A percentile compares a stretch with the other conserved stretches of the same genome.
Evolutionary conservation across 2,113 vertebrate genomes (phyloP).

Genomic region (Taurulus bubalis): DNA sequence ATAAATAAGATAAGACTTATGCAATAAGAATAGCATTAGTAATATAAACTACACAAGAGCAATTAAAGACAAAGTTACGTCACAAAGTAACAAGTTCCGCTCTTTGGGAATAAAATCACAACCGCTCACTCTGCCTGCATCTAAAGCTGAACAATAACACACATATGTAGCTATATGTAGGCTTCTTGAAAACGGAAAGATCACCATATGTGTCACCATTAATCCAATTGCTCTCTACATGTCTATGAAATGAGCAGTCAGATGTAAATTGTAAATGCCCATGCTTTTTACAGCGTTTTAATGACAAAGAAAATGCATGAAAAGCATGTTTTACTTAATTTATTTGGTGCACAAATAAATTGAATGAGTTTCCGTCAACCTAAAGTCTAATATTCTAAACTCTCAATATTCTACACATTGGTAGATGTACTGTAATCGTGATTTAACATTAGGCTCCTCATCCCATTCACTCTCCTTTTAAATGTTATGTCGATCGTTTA

Average conservation of each 20-base stretch:
- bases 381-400: neutral
- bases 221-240: conserved; percentile 12
- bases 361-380: neutral
- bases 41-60: neutral
- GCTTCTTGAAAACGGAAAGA: conserved; percentile 1
- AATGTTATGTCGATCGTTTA: neutral
- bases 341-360: neutral
- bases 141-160: neutral
- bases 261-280: conserved; percentile 6
- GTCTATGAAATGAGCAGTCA: conserved; percentile 3
- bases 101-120: conserved; percentile 3
- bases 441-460: neutral
- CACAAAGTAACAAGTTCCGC: neutral
- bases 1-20: neutral
- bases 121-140: neutral
- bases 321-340: neutral
- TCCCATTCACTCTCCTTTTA: neutral
- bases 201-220: conserved; percentile 17
- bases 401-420: too few relatives aligned
- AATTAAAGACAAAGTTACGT: neutral
- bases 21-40: neutral
- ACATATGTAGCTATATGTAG: neutral
- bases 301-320: neutral
- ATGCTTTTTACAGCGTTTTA: neutral
- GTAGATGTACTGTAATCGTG: neutral